Base-by-base conservation (phyloP, 2,797 vertebrate species). In the Myripristis jacobus region DNA sequence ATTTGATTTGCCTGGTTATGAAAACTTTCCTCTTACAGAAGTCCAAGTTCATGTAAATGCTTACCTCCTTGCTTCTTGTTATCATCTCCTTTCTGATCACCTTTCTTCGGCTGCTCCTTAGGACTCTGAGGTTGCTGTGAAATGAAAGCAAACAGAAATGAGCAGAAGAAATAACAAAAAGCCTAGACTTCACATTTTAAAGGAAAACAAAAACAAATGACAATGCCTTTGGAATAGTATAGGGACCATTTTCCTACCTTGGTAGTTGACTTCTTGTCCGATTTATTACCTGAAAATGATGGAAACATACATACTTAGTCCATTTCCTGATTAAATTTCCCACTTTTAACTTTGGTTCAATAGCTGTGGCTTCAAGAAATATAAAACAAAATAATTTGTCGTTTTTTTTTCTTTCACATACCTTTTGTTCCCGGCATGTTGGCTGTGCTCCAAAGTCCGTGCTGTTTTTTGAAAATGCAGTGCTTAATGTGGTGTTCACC, bases 11-110 rank as follows among this genome's bases (percentile, higher is more conserved):
- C 3, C 6, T 3, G 0, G n/a, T 44, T 41, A 3, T 50, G 46
- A 57, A 19, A 46, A 57, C 44, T 52, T 16, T 13, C 16, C 48
- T 51, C 25, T 10, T 11, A 6, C 0, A 46, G 12, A n/a, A 18
- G 52, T 18, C 60, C 48, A 56, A 43, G 27, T 52, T 70, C 13
- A 53, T 77, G 36, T 84, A 67, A 75, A 70, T 87, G 74, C 76
- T 93, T 92, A 95, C 94, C 94, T 95, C 93, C 94, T 94, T 94
- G 94, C 88, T 95, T 95, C 88, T 94, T 94, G 89, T 85, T 92
- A 57, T 94, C 93, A 77, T 95, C 93, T 93, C 92, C 93, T 94
- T 95, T 95, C 92, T 94, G 94, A 92, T 95, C 93, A 90, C 3
- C 93, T 94, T 95, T 95, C 90, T 94, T 95, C 77, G 93, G 92